A percentile compares a stretch with the other conserved stretches of the same genome.
Evolutionary conservation across 2,113 vertebrate species (phyloP).

Genomic region (Xiphophorus hellerii): DNA sequence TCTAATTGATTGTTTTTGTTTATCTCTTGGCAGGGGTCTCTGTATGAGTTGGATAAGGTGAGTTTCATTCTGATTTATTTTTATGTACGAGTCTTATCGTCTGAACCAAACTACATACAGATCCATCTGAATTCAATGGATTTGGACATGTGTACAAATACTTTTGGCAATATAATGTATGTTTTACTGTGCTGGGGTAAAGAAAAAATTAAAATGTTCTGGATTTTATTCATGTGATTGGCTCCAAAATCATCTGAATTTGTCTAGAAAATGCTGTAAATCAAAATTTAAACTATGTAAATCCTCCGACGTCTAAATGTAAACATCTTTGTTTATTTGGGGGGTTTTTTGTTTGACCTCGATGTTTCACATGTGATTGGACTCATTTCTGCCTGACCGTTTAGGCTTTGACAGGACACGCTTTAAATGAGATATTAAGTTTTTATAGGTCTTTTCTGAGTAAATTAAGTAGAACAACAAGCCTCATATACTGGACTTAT

Average conservation of each 20-base stretch:
- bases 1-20: conserved; percentile 38
- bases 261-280: neutral
- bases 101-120: neutral
- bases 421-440: neutral
- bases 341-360: no score
- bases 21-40: conserved; percentile 65
- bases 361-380: no score
- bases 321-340: no score
- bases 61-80: conserved; percentile 44
- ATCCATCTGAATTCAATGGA: neutral
- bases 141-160: neutral
- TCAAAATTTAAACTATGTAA: neutral
- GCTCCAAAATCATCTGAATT: neutral
- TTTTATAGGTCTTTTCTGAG: neutral
- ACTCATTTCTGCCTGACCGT: neutral
- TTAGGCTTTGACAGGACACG: neutral
- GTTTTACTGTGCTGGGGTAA: no score
- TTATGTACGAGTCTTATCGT: neutral
- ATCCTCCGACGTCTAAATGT: neutral
- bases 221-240: no score
- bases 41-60: conserved; percentile 79
- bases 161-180: no score
- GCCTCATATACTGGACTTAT: neutral
- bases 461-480: neutral
- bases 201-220: neutral